Conservation (phyloP, 2,113 vertebrate species). For the Pleuronectes platessa region DNA sequence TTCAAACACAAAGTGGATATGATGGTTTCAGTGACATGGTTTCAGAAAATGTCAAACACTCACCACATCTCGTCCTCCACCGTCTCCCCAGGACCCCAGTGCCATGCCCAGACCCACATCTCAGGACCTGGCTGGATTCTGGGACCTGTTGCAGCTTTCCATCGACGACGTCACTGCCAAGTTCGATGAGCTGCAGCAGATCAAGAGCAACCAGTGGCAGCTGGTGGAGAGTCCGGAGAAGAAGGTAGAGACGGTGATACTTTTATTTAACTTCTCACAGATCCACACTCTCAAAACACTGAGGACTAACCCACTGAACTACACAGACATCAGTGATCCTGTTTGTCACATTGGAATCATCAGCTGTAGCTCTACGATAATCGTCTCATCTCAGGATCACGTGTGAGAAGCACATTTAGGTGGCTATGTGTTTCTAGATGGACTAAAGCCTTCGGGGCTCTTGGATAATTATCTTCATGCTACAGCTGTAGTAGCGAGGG, state of each 20-base stretch:
- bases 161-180: constrained; percentile 99
- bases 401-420: no score
- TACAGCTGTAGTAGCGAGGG: no score
- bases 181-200: constrained; percentile 95
- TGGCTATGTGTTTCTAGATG: no score
- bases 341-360: no score
- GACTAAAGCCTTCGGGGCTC: no score
- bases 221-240: constrained; percentile 90
- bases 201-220: constrained; percentile 96
- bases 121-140: constrained; percentile 98
- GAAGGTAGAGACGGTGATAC: constrained; percentile 82
- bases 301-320: no score
- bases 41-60: neutral
- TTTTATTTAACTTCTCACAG: neutral
- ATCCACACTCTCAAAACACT: no score
- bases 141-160: constrained; percentile 98
- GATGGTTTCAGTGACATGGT: neutral
- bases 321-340: no score
- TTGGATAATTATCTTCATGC: no score
- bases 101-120: constrained; percentile 98
- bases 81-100: constrained; percentile 90
- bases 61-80: neutral
- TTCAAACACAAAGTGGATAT: neutral
- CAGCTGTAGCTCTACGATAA: no score
- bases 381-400: no score